Percentiles rank a stretch among this genome's conserved stretches.
Conservation (phyloP, 2,888 invertebrate species). For the Stenoptilia bipunctidactyla region DNA sequence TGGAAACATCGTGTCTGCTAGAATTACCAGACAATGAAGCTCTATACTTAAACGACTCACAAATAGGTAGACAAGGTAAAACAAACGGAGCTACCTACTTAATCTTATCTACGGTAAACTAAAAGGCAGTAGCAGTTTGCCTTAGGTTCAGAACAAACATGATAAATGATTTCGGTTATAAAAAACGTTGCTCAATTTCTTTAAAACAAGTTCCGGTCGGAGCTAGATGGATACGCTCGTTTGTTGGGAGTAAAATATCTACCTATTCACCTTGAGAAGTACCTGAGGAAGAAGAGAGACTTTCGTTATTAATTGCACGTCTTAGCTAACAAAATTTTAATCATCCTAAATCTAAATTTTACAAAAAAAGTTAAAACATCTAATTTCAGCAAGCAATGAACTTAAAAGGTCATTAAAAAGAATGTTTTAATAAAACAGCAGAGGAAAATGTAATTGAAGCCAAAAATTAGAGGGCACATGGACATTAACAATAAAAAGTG, state of each 20-base stretch:
- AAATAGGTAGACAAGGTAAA: slow-evolving; percentile 63
- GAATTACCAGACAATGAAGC: slow-evolving; percentile 50
- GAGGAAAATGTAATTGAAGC: slow-evolving; percentile 57
- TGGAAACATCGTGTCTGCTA: slow-evolving; percentile 36
- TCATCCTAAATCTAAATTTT: background rate
- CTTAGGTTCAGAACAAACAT: slow-evolving; percentile 64
- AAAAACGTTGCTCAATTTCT: slow-evolving; percentile 61
- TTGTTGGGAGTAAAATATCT: slow-evolving; percentile 39
- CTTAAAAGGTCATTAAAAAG: slow-evolving; percentile 45
- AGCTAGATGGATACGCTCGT: slow-evolving; percentile 52
- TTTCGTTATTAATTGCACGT: slow-evolving; percentile 37
- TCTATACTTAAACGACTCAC: slow-evolving; percentile 54
- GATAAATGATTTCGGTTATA: slow-evolving; percentile 66
- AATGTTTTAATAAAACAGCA: slow-evolving; percentile 58
- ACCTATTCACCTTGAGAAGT: slow-evolving; percentile 71
- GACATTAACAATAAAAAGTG: slow-evolving; percentile 67
- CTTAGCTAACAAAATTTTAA: slow-evolving; percentile 3
- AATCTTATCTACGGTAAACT: slow-evolving; percentile 68
- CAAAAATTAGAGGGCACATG: slow-evolving; percentile 67
- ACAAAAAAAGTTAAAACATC: background rate
- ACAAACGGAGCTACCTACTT: slow-evolving; percentile 44
- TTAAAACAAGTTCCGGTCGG: slow-evolving; percentile 63
- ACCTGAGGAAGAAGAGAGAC: slow-evolving; percentile 67
- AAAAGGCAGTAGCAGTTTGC: slow-evolving; percentile 68
- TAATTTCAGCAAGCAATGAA: slow-evolving; percentile 19